These are phyloP conservation scores for Orientallactaga bullata DNA, from an alignment of 2,113 vertebrate genomes.

Conservation along the genomic window DNA sequence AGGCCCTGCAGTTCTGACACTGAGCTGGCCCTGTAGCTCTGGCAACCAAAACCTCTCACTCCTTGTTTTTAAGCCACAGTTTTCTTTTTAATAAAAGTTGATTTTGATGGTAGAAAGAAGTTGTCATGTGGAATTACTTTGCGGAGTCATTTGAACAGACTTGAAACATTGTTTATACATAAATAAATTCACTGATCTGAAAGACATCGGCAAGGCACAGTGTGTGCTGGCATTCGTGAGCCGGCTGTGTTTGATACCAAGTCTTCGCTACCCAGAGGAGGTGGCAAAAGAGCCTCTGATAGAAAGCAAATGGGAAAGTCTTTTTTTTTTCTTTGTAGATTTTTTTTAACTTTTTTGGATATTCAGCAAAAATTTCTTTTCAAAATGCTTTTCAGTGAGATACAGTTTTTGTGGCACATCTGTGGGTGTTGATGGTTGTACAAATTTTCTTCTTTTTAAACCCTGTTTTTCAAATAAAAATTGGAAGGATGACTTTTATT, in stretches of 20 bases:
- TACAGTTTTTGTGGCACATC: neutral
- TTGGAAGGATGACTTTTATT: constrained; percentile 10
- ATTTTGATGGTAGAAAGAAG: constrained; percentile 76
- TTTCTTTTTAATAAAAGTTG: constrained; percentile 65
- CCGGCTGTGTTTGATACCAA: constrained; percentile 32
- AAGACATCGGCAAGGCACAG: constrained; percentile 4
- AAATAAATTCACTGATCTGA: constrained; percentile 55
- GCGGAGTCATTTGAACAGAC: constrained; percentile 47
- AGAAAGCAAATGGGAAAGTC: constrained; percentile 66
- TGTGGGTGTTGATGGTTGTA: neutral
- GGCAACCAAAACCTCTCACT: constrained; percentile 64
- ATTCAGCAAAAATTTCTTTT: constrained; percentile 47
- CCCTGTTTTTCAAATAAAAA: constrained; percentile 31
- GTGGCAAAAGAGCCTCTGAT: constrained; percentile 20
- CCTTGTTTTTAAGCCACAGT: constrained; percentile 70
- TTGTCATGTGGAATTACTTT: constrained; percentile 78
- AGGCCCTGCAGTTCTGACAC: constrained; percentile 60
- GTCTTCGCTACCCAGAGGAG: neutral
- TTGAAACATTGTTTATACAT: constrained; percentile 72
- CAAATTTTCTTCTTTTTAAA: neutral
- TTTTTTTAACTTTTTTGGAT: constrained; percentile 47
- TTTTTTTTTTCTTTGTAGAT: neutral
- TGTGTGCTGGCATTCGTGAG: constrained; percentile 50
- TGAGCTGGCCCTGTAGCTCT: constrained; percentile 53
- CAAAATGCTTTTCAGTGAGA: constrained; percentile 29